Evolutionary conservation across 1,140 invertebrate species (phyloP).

Genomic region (Luehdorfia chinensis): DNA sequence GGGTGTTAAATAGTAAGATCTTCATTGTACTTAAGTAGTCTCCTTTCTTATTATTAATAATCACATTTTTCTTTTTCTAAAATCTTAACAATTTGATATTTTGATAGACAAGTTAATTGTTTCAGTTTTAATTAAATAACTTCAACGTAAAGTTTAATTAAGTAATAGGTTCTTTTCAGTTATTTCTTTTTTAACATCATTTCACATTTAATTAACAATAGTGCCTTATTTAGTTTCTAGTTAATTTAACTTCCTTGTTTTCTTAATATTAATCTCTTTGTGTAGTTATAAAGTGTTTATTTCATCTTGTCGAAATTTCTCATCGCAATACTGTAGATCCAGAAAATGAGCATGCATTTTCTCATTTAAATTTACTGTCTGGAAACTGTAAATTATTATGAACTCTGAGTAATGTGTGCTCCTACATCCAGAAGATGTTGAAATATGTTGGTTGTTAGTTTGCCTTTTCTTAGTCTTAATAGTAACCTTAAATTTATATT

Average conservation of each 20-base stretch:
- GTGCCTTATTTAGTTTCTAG: too few species aligned
- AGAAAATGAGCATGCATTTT: slow-evolving; percentile 17
- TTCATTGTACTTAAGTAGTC: too few species aligned
- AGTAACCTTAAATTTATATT: not conserved
- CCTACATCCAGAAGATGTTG: not conserved
- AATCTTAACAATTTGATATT: too few species aligned
- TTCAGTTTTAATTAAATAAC: too few species aligned
- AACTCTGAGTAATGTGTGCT: slow-evolving; percentile 12
- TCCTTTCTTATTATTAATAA: too few species aligned
- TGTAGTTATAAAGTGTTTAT: slow-evolving; percentile 8
- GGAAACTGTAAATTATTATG: slow-evolving; percentile 17
- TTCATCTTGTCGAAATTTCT: slow-evolving; percentile 16
- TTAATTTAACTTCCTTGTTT: slow-evolving; percentile 9
- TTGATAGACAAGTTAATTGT: too few species aligned
- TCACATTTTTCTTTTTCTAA: too few species aligned
- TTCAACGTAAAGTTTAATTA: too few species aligned
- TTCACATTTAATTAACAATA: too few species aligned
- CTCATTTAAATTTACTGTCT: slow-evolving; percentile 17
- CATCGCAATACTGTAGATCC: slow-evolving; percentile 9
- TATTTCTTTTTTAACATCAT: too few species aligned
- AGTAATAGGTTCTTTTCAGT: too few species aligned
- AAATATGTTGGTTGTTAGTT: slow-evolving; percentile 12
- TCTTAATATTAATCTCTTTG: slow-evolving; percentile 11
- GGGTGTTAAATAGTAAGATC: too few species aligned
- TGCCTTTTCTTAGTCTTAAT: slow-evolving; percentile 9